phyloP scores from a whole-genome alignment of 2,113 vertebrate species.

The Sminthopsis crassicaudata region DNA sequence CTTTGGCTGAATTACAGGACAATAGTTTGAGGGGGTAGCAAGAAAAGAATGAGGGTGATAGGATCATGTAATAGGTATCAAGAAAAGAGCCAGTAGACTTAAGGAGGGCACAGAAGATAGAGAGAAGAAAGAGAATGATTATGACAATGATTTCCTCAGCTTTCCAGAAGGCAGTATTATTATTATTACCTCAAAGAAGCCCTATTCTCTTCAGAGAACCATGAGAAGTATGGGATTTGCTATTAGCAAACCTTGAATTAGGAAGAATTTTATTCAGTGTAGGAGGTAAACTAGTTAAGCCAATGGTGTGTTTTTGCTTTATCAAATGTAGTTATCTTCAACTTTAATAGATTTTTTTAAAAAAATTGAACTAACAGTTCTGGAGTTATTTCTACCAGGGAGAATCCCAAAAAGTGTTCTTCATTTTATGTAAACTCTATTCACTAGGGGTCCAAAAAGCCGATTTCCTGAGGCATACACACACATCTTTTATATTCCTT shows the following conservation, averaged over 20 bases:
- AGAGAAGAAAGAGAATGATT: background rate
- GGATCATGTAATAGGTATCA: background rate
- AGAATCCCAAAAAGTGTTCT: background rate
- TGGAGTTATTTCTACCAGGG: background rate
- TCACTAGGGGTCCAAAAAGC: background rate
- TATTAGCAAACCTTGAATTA: constrained; percentile 1
- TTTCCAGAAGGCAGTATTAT: constrained; percentile 25
- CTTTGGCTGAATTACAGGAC: background rate
- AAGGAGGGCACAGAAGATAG: background rate
- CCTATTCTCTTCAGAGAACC: background rate
- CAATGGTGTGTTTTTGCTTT: background rate
- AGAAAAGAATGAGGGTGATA: background rate
- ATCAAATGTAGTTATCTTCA: background rate
- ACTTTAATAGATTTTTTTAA: background rate
- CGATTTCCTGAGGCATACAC: background rate
- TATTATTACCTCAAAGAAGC: background rate
- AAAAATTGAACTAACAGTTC: background rate
- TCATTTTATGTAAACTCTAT: background rate
- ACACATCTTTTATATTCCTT: background rate
- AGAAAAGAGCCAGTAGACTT: background rate
- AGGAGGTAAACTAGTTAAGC: background rate
- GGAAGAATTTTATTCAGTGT: background rate
- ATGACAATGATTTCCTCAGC: background rate
- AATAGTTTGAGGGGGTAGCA: background rate
- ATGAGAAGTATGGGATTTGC: background rate